These are phyloP conservation scores for Lordiphosa mommai DNA, from an alignment of 1,140 invertebrate genomes.

Conservation along the genomic window DNA sequence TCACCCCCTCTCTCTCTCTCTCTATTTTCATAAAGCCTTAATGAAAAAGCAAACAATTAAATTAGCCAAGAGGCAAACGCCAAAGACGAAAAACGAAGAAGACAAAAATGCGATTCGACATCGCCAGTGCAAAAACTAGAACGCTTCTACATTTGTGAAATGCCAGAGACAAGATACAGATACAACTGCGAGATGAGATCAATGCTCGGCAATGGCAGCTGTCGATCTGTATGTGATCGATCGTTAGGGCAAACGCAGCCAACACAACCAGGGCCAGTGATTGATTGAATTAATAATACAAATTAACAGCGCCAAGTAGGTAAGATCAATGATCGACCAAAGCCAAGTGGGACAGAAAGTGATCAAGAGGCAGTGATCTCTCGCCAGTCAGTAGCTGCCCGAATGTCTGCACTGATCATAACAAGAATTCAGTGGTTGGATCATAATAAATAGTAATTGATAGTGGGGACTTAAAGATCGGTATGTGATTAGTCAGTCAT, in stretches of 20 bases:
- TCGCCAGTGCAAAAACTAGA: constrained; percentile 56
- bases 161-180: constrained; percentile 38
- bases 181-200: constrained; percentile 47
- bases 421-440: constrained; percentile 13
- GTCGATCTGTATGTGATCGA: constrained; percentile 45
- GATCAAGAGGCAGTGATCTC: constrained; percentile 5
- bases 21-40: constrained; percentile 38
- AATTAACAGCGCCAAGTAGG: constrained; percentile 73
- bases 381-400: constrained; percentile 18
- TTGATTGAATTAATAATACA: constrained; percentile 76
- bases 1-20: constrained; percentile 8
- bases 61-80: constrained; percentile 67
- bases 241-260: constrained; percentile 25
- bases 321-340: constrained; percentile 60
- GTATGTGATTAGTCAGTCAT: constrained; percentile 4
- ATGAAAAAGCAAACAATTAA: constrained; percentile 75
- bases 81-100: constrained; percentile 16
- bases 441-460: constrained; percentile 20
- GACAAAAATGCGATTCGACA: constrained; percentile 59
- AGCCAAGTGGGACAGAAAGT: constrained; percentile 33
- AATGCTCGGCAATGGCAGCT: constrained; percentile 46
- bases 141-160: constrained; percentile 68
- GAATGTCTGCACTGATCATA: constrained; percentile 32
- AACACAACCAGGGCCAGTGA: constrained; percentile 29
- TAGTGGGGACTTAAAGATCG: too few relatives aligned